Percentiles rank a stretch among this genome's conserved stretches.
These are phyloP conservation scores for Cotesia congregata DNA, from an alignment of 2,888 invertebrate species.

Conservation along the genomic window DNA sequence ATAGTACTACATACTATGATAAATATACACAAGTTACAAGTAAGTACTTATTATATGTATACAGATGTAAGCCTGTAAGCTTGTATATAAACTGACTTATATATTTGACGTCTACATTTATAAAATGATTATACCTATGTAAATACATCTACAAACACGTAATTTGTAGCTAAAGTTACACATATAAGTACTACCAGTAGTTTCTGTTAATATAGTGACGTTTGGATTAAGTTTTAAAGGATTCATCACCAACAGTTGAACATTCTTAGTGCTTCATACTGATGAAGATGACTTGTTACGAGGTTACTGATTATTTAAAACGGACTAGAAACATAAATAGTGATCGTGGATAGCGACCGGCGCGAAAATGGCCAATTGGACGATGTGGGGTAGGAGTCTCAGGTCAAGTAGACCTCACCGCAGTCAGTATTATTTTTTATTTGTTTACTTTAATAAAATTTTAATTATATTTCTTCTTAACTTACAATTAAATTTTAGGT, in stretches of 20 bases:
- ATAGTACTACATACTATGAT: too few relatives aligned
- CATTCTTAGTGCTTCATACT: conserved; percentile 54
- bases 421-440: conserved; percentile 62
- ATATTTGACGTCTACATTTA: too few relatives aligned
- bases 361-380: conserved; percentile 72
- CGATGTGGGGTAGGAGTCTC: conserved; percentile 71
- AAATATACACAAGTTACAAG: too few relatives aligned
- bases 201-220: conserved; percentile 42
- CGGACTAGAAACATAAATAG: conserved; percentile 57
- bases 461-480: conserved; percentile 40
- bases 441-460: conserved; percentile 35
- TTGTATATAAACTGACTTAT: too few relatives aligned
- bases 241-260: conserved; percentile 56
- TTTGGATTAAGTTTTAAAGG: conserved; percentile 52
- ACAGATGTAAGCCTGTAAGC: too few relatives aligned
- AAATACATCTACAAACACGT: too few relatives aligned
- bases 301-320: conserved; percentile 52
- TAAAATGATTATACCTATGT: too few relatives aligned
- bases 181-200: too few relatives aligned
- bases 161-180: too few relatives aligned
- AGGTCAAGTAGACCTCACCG: conserved; percentile 70
- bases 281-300: conserved; percentile 56
- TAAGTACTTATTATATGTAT: too few relatives aligned
- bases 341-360: conserved; percentile 61
- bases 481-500: conserved; percentile 57